A percentile compares a stretch with the other conserved stretches of the same genome.
Evolutionary conservation across 2,888 invertebrate genomes (phyloP).

Genomic region (Panorpa germanica): DNA sequence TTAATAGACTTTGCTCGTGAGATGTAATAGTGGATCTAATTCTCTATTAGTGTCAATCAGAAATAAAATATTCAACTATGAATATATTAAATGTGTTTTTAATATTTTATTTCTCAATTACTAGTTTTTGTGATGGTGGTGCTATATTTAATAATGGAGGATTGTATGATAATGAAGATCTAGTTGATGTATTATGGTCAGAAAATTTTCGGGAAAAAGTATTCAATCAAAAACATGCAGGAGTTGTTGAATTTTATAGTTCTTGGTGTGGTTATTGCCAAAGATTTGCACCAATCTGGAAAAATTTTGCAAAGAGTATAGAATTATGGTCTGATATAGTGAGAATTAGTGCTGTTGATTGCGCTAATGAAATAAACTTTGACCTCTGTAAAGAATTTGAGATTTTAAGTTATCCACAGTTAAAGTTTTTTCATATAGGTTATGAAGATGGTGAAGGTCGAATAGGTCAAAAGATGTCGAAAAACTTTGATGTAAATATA

Average conservation of each 20-base stretch:
- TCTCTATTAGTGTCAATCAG: no score
- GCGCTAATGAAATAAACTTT: constrained; percentile 66
- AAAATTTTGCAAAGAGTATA: constrained; percentile 49
- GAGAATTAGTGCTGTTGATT: constrained; percentile 64
- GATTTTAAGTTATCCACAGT: no score
- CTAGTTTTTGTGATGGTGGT: no score
- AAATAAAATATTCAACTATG: no score
- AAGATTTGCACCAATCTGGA: constrained; percentile 77
- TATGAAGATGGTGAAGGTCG: constrained; percentile 37
- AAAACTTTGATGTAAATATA: constrained; percentile 31
- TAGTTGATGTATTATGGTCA: constrained; percentile 28
- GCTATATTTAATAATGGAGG: constrained; percentile 15
- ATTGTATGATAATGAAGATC: constrained; percentile 20
- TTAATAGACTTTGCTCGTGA: no score
- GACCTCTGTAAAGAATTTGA: constrained; percentile 78
- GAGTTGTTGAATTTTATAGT: constrained; percentile 85
- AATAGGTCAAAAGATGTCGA: constrained; percentile 38
- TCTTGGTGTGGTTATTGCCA: constrained; percentile 94
- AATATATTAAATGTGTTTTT: no score
- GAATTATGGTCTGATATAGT: constrained; percentile 53
- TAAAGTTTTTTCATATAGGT: no score
- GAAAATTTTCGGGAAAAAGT: constrained; percentile 46
- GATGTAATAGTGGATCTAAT: no score
- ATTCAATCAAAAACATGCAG: constrained; percentile 41
- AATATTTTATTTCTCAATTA: no score